Conservation (phyloP, 1,140 invertebrate species). For the Drosophila ananassae region DNA sequence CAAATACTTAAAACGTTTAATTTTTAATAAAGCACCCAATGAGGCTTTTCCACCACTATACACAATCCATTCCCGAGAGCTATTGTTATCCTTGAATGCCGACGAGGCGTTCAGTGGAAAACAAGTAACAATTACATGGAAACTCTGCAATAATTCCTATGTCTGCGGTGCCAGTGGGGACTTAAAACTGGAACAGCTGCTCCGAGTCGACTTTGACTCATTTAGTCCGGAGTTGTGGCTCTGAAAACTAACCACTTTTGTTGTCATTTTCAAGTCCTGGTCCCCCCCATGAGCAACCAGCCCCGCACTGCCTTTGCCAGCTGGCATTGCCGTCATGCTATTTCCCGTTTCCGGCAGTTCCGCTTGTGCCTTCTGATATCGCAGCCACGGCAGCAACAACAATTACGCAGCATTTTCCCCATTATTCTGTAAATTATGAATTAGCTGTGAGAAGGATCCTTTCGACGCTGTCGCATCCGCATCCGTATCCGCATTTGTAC, state of each 20-base stretch:
- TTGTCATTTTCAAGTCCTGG: constrained; percentile 25
- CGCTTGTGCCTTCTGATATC: constrained; percentile 46
- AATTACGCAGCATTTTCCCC: constrained; percentile 51
- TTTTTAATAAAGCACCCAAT: background rate
- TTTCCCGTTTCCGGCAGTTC: constrained; percentile 61
- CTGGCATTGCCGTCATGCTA: constrained; percentile 20
- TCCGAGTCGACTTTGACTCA: constrained; percentile 35
- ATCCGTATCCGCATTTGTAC: background rate
- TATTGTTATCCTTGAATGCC: background rate
- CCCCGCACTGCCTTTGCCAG: background rate
- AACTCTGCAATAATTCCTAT: constrained; percentile 16
- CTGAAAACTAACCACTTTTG: constrained; percentile 67
- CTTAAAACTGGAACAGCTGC: constrained; percentile 67
- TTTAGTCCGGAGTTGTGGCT: constrained; percentile 40
- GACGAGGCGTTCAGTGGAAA: background rate
- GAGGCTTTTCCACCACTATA: background rate
- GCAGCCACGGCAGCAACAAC: constrained; percentile 33
- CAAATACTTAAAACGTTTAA: background rate
- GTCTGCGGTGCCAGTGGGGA: constrained; percentile 45
- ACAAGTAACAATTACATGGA: constrained; percentile 32
- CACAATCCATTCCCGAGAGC: background rate
- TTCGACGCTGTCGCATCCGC: constrained; percentile 11
- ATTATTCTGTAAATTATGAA: constrained; percentile 61
- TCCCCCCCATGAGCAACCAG: constrained; percentile 1
- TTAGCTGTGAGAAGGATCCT: constrained; percentile 40